Base-by-base conservation (phyloP, 2,113 vertebrate genomes). In the Chlorodrepanis virens region DNA sequence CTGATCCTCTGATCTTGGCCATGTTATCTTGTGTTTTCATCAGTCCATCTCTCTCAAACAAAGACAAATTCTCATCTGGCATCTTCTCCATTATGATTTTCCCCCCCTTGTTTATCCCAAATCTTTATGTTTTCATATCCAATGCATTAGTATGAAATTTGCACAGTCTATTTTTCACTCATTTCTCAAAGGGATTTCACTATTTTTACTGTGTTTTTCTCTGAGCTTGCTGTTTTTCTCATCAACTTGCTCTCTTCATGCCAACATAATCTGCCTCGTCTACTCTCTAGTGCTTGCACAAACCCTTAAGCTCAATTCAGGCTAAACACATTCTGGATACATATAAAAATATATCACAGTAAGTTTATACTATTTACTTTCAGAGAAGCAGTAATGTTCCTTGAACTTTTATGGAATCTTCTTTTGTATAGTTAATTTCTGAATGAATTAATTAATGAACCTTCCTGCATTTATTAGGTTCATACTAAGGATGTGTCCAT, bases 21-120 rank as follows among this genome's bases (percentile, higher is more conserved):
- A 4, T 14, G 6, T 11, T 69, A 11, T 42, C 21, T 68, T 88
- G 11, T 72, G 10, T 69, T 92, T 80, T 61, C 59, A 76, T 76
- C 60, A 44, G 44, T 54, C 20, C 39, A 11, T 15, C 53, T 25
- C 11, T 79, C 25, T 45, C 21, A 28, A 6, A 17, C 35, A 59
- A 68, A 67, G 24, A 11, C 16, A 70, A 81, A 70, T 40, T 78
- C 49, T 50, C 6, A 79, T 63, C n/a, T 84, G 47, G 13, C 14
- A 56, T 69, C 56, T 65, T 89, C 50, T 47, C 22, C 17, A 21
- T 28, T 39, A 9, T 33, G 45, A 57, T 65, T 53, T 31, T 4
- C 2, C 0, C 3, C 21, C 22, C 3, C 6, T 6, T 0, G 0
- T 64, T 92, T 69, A 56, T 35, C 27, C 12, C 6, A 3, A 60